Base-by-base conservation (phyloP, 2,113 vertebrate species). In the Lepus americanus region DNA sequence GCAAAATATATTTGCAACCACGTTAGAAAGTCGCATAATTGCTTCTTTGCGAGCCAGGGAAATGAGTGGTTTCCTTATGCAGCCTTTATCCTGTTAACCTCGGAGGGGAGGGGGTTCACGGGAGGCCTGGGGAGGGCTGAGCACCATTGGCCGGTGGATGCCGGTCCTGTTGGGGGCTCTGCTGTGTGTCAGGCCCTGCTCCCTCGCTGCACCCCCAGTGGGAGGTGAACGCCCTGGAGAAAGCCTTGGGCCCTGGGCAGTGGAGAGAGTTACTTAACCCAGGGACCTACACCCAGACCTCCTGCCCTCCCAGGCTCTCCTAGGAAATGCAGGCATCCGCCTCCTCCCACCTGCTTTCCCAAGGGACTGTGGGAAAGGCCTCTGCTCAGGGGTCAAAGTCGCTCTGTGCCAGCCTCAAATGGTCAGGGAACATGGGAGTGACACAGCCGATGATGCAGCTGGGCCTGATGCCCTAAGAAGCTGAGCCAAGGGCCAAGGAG, bases 1-100 rank as follows among this genome's bases (percentile, higher is more conserved):
- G 98, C 98, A 99, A 98, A 99, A 99, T 98, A 98, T 98, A 98
- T 99, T 98, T 98, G 98, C 98, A 98, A 98, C 98, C 98, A 98
- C 94, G 98, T 98, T 98, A 98, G 98, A 98, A 99, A 98, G 98
- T 98, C 98, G 93, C 97, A 97, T 98, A 99, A 99, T 99, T 98
- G 98, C 98, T 98, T 98, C 98, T 98, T 98, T 98, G 97, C 93
- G 97, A 98, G 98, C 98, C 39, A 97, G 96, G 98, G 98, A 98
- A 99, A 98, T 98, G 98, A 98, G 98, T 98, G 97, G 98, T 98
- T 98, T 98, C 98, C 98, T 98, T 98, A 98, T 97, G 98, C 98
- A 98, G 98, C 96, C 98, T 98, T 99, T 98, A 99, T 98, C 98
- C 98, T 98, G 98, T 99, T 98, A 98, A 98, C 98, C 98, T 98